Evolutionary conservation across 2,888 invertebrate genomes (phyloP).

Genomic region (Caenorhabditis wallacei): DNA sequence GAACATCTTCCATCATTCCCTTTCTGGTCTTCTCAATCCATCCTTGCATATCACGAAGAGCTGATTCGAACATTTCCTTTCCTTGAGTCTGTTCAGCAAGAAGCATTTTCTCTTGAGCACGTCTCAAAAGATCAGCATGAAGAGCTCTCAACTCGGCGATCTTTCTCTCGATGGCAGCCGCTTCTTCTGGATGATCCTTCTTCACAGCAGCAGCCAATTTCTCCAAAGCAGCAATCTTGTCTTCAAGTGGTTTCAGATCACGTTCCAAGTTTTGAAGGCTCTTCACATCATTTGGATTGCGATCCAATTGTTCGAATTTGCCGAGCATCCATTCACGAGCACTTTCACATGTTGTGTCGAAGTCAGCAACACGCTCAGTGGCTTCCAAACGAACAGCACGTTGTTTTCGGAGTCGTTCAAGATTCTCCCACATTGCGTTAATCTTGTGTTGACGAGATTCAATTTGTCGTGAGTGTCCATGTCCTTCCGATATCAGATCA

Average conservation of each 20-base stretch:
- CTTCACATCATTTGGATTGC: conserved; percentile 83
- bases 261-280: conserved; percentile 88
- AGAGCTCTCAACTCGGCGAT: conserved; percentile 91
- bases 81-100: conserved; percentile 94
- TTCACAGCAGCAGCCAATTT: conserved; percentile 90
- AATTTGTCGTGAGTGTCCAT: conserved; percentile 85
- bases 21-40: conserved; percentile 77
- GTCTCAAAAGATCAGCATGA: conserved; percentile 91
- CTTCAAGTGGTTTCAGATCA: conserved; percentile 94
- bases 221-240: conserved; percentile 91
- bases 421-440: conserved; percentile 87
- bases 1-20: conserved; percentile 68
- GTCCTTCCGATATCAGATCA: conserved; percentile 91
- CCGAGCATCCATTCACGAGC: conserved; percentile 98
- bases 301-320: conserved; percentile 93
- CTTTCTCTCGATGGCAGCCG: conserved; percentile 90
- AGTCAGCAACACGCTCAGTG: conserved; percentile 94
- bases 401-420: conserved; percentile 71
- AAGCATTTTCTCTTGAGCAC: conserved; percentile 90
- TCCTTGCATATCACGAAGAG: conserved; percentile 70
- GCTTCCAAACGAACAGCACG: conserved; percentile 92
- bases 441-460: conserved; percentile 86
- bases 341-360: conserved; percentile 96
- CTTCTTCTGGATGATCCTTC: conserved; percentile 93
- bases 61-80: conserved; percentile 91